Conservation (phyloP, 2,797 vertebrate species). For the Rhinatrema bivittatum region DNA sequence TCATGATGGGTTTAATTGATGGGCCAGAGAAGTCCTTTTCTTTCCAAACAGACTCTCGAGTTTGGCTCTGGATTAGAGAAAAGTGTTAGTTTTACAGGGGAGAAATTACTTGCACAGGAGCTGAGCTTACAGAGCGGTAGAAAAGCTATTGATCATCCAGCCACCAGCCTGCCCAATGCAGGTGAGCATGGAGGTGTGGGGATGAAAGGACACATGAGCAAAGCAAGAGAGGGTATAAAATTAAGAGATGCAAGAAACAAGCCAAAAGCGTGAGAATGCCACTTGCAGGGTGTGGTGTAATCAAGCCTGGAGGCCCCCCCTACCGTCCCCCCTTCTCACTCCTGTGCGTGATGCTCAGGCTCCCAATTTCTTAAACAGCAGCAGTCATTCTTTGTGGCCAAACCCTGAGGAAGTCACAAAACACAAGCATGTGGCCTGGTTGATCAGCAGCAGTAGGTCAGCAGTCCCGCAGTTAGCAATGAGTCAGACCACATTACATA, state of each 20-base stretch:
- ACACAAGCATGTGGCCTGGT: slow-evolving; percentile 41
- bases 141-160: slow-evolving; percentile 27
- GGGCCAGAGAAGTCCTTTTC: slow-evolving; percentile 48
- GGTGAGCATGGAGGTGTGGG: slow-evolving; percentile 21
- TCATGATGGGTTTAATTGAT: slow-evolving; percentile 41
- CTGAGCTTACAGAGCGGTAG: slow-evolving; percentile 13
- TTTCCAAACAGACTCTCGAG: slow-evolving; percentile 50
- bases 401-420: slow-evolving; percentile 10
- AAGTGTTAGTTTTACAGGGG: slow-evolving; percentile 52
- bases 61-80: slow-evolving; percentile 67
- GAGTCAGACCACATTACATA: slow-evolving; percentile 42
- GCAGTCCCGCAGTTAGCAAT: slow-evolving; percentile 37
- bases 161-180: slow-evolving; percentile 37
- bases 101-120: slow-evolving; percentile 27
- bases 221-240: slow-evolving; percentile 38
- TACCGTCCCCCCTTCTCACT: slow-evolving; percentile 16
- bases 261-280: slow-evolving; percentile 35
- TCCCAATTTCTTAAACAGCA: slow-evolving; percentile 14
- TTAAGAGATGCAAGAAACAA: slow-evolving; percentile 36
- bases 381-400: slow-evolving; percentile 32
- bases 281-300: slow-evolving; percentile 7
- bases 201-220: slow-evolving; percentile 39
- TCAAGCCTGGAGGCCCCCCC: slow-evolving; percentile 28
- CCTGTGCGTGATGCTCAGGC: slow-evolving; percentile 18
- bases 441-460: no score